Evolutionary conservation across 1,140 invertebrate species (phyloP).

Genomic region (Tenebrio molitor): DNA sequence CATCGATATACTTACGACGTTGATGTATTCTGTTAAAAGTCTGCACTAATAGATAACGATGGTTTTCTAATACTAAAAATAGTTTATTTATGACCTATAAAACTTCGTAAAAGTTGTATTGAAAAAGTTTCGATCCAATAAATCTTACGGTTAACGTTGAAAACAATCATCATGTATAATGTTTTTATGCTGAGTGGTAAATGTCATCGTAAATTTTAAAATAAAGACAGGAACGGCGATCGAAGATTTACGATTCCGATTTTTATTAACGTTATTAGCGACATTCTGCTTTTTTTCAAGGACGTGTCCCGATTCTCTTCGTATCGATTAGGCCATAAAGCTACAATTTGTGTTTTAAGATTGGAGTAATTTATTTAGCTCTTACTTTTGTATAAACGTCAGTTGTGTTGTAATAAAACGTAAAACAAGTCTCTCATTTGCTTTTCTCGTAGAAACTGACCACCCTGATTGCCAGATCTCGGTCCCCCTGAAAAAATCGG

Average conservation of each 20-base stretch:
- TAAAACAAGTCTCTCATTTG: no score
- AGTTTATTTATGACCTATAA: slow-evolving; percentile 15
- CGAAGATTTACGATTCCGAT: slow-evolving; percentile 17
- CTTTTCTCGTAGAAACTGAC: no score
- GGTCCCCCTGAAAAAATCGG: no score
- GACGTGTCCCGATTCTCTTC: not conserved
- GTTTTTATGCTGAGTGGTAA: not conserved
- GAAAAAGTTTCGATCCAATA: slow-evolving; percentile 8
- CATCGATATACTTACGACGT: not conserved
- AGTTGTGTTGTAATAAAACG: no score
- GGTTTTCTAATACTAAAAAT: slow-evolving; percentile 4
- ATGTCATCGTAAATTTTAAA: slow-evolving; percentile 24
- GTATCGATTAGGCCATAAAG: no score
- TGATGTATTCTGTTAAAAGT: not conserved
- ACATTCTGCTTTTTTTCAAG: slow-evolving; percentile 21
- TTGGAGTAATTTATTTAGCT: no score
- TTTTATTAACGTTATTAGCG: slow-evolving; percentile 24
- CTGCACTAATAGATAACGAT: slow-evolving; percentile 1
- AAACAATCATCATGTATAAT: slow-evolving; percentile 15
- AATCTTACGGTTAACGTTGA: not conserved
- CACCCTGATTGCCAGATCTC: no score
- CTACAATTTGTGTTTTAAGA: no score
- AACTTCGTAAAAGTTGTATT: not conserved
- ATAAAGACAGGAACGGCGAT: slow-evolving; percentile 4
- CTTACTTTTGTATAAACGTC: no score